Conservation (phyloP, 1,140 invertebrate genomes). For the Periplaneta americana region DNA sequence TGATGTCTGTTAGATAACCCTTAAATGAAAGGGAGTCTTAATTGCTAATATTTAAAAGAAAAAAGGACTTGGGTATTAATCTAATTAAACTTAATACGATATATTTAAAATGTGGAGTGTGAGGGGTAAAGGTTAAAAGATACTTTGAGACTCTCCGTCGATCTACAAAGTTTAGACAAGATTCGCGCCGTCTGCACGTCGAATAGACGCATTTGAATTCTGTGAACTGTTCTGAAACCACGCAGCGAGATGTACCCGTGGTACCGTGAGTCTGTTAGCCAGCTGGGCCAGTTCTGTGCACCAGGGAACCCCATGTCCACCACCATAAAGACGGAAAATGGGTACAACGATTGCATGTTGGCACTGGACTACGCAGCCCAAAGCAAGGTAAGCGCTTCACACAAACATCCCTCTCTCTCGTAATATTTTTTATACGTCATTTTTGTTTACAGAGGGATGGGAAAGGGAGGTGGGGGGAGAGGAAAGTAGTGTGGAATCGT, state of each 20-base stretch:
- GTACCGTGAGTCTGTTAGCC: slow-evolving; percentile 57
- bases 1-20: not conserved
- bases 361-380: slow-evolving; percentile 62
- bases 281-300: slow-evolving; percentile 44
- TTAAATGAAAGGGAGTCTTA: not conserved
- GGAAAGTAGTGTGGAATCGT: too few relatives aligned
- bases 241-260: slow-evolving; percentile 56
- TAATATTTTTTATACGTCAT: too few relatives aligned
- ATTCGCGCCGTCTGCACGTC: not conserved
- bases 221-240: not conserved
- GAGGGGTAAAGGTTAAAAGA: not conserved
- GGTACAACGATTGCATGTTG: slow-evolving; percentile 66
- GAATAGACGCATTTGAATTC: not conserved
- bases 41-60: not conserved
- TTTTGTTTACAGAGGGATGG: too few relatives aligned
- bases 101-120: not conserved
- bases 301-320: slow-evolving; percentile 42
- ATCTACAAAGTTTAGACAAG: not conserved
- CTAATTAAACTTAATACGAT: not conserved
- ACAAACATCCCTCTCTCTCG: too few relatives aligned
- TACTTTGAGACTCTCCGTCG: not conserved
- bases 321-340: slow-evolving; percentile 61
- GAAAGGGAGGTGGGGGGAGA: not conserved
- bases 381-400: slow-evolving; percentile 54
- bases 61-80: not conserved